Conservation (phyloP, 2,797 vertebrate genomes). For the Clamator glandarius region DNA sequence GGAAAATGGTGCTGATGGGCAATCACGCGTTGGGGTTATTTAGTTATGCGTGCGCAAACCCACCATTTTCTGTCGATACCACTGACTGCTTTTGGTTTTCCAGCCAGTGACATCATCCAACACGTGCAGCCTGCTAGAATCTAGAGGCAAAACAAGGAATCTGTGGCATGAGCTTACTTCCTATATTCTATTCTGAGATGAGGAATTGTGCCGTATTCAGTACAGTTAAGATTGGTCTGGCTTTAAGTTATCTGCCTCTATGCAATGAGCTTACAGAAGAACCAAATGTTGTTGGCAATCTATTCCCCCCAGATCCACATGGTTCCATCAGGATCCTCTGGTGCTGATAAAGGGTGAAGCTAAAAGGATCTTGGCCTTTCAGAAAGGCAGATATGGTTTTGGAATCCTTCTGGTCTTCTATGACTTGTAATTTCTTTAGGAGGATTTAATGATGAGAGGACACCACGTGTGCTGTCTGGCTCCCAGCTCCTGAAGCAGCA, state of each 20-base stretch:
- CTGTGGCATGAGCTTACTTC: background rate
- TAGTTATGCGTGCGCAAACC: background rate
- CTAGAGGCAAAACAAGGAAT: background rate
- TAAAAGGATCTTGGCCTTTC: background rate
- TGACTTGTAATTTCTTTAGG: background rate
- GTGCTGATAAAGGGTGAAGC: background rate
- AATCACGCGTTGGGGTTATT: rapidly evolving
- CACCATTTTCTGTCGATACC: background rate
- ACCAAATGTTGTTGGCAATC: background rate
- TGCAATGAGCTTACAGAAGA: background rate
- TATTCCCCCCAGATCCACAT: background rate
- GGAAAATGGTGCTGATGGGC: background rate
- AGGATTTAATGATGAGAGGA: background rate
- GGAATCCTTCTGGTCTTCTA: background rate
- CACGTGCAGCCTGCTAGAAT: background rate
- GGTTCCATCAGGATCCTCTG: background rate
- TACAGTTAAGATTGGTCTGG: background rate
- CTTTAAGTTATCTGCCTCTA: background rate
- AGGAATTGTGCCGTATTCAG: rapidly evolving
- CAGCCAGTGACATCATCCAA: background rate
- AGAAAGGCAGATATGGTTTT: background rate
- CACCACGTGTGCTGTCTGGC: background rate
- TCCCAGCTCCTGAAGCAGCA: background rate
- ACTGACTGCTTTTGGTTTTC: background rate
- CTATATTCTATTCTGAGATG: background rate